Evolutionary conservation across 1,140 invertebrate genomes (phyloP).

Genomic region (Aleiodes sp.): DNA sequence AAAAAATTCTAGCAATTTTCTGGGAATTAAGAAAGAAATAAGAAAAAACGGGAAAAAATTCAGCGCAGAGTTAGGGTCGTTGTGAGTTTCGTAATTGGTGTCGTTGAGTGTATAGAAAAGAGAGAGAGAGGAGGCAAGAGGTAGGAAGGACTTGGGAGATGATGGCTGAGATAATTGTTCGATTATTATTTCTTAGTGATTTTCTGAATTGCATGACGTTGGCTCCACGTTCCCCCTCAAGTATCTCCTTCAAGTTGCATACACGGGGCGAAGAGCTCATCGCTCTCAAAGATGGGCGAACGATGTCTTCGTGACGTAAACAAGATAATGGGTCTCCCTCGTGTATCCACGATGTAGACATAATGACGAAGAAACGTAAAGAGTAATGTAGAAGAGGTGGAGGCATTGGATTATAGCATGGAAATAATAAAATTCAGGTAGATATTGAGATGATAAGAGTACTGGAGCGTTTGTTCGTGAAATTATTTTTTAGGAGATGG

Average conservation of each 20-base stretch:
- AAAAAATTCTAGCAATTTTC: neutral
- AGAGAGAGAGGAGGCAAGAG: neutral
- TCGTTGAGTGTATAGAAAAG: constrained; percentile 5
- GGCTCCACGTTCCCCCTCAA: neutral
- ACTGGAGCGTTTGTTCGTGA: neutral
- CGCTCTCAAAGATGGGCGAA: constrained; percentile 29
- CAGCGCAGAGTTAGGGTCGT: neutral
- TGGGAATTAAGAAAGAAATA: neutral
- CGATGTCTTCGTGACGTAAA: constrained; percentile 61
- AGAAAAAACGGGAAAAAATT: neutral
- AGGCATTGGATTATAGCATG: constrained; percentile 50
- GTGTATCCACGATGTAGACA: constrained; percentile 54
- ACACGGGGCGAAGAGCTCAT: too few relatives aligned
- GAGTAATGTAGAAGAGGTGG: constrained; percentile 50
- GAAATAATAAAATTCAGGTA: constrained; percentile 11
- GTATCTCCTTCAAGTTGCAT: too few relatives aligned
- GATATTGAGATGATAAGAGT: constrained; percentile 11
- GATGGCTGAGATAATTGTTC: constrained; percentile 27
- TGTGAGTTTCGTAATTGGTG: neutral
- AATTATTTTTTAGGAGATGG: too few relatives aligned
- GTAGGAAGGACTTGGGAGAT: too few relatives aligned
- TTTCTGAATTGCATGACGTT: constrained; percentile 55
- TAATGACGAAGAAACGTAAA: constrained; percentile 51
- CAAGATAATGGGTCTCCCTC: constrained; percentile 54
- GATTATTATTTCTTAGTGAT: constrained; percentile 62